Base-by-base conservation (phyloP, 2,888 invertebrate species). In the Liposcelis brunnea region DNA sequence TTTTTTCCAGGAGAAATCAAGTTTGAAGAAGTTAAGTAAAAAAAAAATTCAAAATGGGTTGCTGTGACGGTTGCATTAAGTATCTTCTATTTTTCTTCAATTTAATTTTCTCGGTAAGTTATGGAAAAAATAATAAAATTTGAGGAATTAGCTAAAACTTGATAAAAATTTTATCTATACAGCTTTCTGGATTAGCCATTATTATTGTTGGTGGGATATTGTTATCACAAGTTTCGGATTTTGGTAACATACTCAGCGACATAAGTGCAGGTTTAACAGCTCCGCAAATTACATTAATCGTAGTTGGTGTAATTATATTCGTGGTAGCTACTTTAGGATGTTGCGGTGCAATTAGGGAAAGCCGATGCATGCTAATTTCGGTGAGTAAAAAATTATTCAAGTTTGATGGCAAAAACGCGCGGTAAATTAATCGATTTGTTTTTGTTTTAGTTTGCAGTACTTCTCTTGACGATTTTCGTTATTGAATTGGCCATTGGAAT, bases 311-410 rank as follows among this genome's bases (percentile, higher is more conserved):
- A 16, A 71, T 91, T 49, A 83, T 94, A 56, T 90, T 93, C 62
- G 68, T 91, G 45, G 83, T 94, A 12, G 90, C 93, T 42, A 93
- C 94, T 72, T 81, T 95, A 55, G 95, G 94, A 51, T 97, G 94
- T 68, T 95, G 93, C 57, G 95, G 95, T 31, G 94, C 95, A 12
- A 76, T 89, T 46, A 86, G 86, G 59, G 95, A 97, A 65, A 94
- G 86, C 63, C 85, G 90, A 59, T 91, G 90, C 70, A 91, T 95
- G 86, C 81, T 91, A 49, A 76, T 89, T 50, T 85, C 86, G 49
- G 93, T 93, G 66, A 77, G 81, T 68, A 47, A 38, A 34, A 34
- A 43, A 8, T 31, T 45, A n/a, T n/a, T n/a, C n/a, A n/a, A n/a
- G n/a, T n/a, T n/a, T n/a, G n/a, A n/a, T n/a, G n/a, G n/a, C n/a